Percentiles rank a stretch among this genome's conserved stretches.
These are phyloP conservation scores for Tachypleus tridentatus DNA, from an alignment of 1,140 invertebrate genomes.

Conservation along the genomic window DNA sequence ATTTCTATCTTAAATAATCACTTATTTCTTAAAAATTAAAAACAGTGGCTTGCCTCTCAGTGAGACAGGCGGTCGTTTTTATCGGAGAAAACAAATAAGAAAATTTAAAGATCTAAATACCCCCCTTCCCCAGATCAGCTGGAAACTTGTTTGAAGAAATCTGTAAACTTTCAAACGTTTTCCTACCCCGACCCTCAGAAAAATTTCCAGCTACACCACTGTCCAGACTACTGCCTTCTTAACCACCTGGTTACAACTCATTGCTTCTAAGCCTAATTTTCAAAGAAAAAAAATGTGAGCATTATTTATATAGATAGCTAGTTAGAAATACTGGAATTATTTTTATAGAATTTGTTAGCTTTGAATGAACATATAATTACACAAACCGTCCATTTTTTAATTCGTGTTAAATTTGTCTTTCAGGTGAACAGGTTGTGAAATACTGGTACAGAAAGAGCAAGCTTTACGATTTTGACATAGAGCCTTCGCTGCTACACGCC, in stretches of 20 bases:
- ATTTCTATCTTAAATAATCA: too few relatives aligned
- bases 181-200: constrained; percentile 55
- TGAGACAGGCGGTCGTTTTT: too few relatives aligned
- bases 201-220: constrained; percentile 56
- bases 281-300: neutral
- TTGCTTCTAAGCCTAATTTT: constrained; percentile 17
- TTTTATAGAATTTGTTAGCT: too few relatives aligned
- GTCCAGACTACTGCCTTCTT: constrained; percentile 61
- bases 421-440: constrained; percentile 65
- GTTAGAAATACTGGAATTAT: too few relatives aligned
- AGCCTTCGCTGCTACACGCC: constrained; percentile 55
- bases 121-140: constrained; percentile 43
- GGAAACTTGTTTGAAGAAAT: constrained; percentile 73
- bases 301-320: too few relatives aligned
- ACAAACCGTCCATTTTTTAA: too few relatives aligned
- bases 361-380: too few relatives aligned
- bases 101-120: too few relatives aligned
- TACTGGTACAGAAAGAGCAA: constrained; percentile 73
- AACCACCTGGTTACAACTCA: constrained; percentile 17
- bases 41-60: too few relatives aligned
- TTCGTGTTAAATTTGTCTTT: neutral
- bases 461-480: constrained; percentile 59
- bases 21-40: too few relatives aligned
- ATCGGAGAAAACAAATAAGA: too few relatives aligned
- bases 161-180: constrained; percentile 21